Base-by-base conservation (phyloP, 2,888 invertebrate genomes). In the Periphyllus acericola region DNA sequence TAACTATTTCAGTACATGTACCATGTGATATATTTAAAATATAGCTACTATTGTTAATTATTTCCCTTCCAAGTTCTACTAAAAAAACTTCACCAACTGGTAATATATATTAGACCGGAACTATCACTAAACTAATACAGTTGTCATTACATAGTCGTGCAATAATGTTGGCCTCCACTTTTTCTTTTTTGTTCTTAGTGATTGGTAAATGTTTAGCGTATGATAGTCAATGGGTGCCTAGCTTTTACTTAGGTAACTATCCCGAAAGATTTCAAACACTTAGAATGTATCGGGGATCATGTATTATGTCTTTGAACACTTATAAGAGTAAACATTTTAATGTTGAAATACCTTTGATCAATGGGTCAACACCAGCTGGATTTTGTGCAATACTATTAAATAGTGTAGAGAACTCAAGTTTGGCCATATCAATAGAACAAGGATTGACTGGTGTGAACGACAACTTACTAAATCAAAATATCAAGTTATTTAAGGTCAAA, bases 401-500 rank as follows among this genome's bases (percentile, higher is more conserved):
- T 46, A 81, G 80, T 40, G 19, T 32, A 3, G 80, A 81, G 29
- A 74, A 87, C 46, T 87, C 40, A 14, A 87, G 34, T 60, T 14
- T 87, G 74, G 87, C 87, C 0, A 66, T 87, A 87, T 66, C 81
- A 60, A 72, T 87, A 87, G 87, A 87, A 81, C 87, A 87, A 74
- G 81, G 80, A 66, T 74, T 81, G 40, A 80, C 72, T 4, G 74
- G 74, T n/a, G 11, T 36, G 25, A 66, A 80, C 29, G n/a, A 81
- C 19, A 74, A 21, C 46, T 34, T 74, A 17, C 32, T 74, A 21
- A 87, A 81, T 74, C 87, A 87, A 74, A 75, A 81, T n/a, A 81
- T 87, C 32, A 87, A 46, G 34, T n/a, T 87, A 32, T 87, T 74
- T 81, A 40, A 34, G 32, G 72, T 87, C 29, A 74, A 81, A 1